phyloP scores from a whole-genome alignment of 2,797 vertebrate species.

The Diglossa cyanea region DNA sequence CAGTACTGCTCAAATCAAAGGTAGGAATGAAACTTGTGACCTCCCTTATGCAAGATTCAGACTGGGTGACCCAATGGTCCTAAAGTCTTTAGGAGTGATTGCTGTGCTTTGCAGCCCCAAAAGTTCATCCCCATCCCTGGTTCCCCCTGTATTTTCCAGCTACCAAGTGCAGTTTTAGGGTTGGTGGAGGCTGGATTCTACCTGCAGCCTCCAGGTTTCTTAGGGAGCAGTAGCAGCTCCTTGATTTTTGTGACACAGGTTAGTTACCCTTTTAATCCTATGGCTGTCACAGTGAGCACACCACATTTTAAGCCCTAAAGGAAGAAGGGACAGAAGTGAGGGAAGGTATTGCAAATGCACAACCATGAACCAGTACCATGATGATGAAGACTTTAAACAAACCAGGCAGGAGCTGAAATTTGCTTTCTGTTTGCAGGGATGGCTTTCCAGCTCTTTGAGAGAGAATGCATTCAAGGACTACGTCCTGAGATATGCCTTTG shows the following conservation, averaged over 20 bases:
- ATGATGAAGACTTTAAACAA: background rate
- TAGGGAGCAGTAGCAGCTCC: background rate
- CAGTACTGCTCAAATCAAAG: background rate
- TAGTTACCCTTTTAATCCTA: background rate
- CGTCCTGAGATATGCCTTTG: background rate
- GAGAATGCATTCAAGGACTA: background rate
- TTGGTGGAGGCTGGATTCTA: background rate
- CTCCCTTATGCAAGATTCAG: background rate
- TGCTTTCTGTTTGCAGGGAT: background rate
- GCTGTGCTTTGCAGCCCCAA: background rate
- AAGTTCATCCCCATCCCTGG: background rate
- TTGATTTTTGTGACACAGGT: background rate
- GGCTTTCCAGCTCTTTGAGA: background rate
- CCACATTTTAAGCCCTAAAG: background rate
- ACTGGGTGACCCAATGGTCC: background rate
- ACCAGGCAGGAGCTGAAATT: background rate
- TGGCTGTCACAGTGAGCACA: rapidly evolving
- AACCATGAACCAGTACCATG: background rate
- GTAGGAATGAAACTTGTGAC: background rate
- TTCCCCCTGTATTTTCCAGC: background rate
- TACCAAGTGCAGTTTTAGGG: rapidly evolving
- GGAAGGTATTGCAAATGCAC: background rate
- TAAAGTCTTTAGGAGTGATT: background rate
- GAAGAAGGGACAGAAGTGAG: background rate
- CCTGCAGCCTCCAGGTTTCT: background rate